Conservation (phyloP, 2,797 vertebrate genomes). For the Channa striata region DNA sequence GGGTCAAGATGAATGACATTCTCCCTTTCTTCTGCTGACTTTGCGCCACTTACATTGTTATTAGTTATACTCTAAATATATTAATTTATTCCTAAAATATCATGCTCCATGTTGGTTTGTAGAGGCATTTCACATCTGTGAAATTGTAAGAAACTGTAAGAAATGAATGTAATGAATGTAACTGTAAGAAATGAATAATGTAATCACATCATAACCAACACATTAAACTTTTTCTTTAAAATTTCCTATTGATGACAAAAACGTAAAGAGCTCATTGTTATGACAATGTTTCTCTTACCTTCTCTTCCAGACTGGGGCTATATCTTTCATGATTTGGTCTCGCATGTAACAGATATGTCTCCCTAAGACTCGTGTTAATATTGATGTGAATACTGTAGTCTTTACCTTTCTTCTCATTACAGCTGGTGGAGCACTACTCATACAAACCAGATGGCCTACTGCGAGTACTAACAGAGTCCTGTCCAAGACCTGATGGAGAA, state of each 20-base stretch:
- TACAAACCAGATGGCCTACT: slow-evolving; percentile 96
- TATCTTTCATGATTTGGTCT: no score
- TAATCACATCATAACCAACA: neutral
- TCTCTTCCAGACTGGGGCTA: no score
- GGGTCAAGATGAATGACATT: no score
- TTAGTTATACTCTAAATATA: no score
- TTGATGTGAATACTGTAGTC: neutral
- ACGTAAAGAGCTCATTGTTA: neutral
- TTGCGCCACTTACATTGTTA: no score
- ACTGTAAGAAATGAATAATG: no score
- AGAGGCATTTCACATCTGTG: neutral
- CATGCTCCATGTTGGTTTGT: neutral
- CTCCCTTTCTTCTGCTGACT: no score
- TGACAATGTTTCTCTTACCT: no score
- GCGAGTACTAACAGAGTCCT: slow-evolving; percentile 90
- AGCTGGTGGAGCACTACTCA: slow-evolving; percentile 98
- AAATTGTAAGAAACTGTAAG: no score
- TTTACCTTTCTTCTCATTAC: slow-evolving; percentile 7
- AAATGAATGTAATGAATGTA: no score
- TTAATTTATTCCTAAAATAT: no score
- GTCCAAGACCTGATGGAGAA: slow-evolving; percentile 77
- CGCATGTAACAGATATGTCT: neutral
- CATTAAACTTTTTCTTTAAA: neutral
- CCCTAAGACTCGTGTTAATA: neutral
- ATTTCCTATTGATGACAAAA: neutral